Evolutionary conservation across 2,888 invertebrate species (phyloP), one percentile per base, ranked within the genome.

Genomic region (Cybosia mesomella): DNA sequence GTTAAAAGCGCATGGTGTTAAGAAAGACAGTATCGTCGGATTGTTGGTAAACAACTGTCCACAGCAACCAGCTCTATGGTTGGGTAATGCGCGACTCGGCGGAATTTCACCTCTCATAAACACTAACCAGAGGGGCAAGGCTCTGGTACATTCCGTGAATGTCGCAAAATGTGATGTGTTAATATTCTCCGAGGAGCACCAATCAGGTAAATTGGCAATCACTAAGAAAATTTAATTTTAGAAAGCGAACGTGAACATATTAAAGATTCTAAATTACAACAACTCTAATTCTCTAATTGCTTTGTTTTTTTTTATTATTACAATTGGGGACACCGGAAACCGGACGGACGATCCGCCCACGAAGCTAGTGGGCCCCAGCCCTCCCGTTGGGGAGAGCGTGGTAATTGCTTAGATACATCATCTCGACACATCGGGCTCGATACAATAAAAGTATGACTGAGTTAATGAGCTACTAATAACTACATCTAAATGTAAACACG

Each of bases 1-100:
- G 18, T 97, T 98, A 85, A 96, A 97, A 83, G 96, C 95, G 2
- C 97, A 97, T 75, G 98, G 98, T 28, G 97, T 97, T 76, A 96
- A 97, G 78, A 97, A 97, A 83, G 99, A 98, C 0, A 98, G 99
- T 89, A 96, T 97, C 5, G 97, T 99, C 0, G 98, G 98, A 0
- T 92, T 99, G 34, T 96, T 98, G 78, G 96, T 99, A 92, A 98
- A 98, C 90, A 99, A 99, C 91, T 96, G 98, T 55, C 98, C 98
- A 0, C 98, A 99, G 89, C 98, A 97, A 89, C 97, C 99, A 0
- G 98, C 97, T 59, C 96, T 97, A 36, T 99, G 99, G 99, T 94
- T 99, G 74, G 99, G 99, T 0, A 95, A 98, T 66, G 97, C 98
- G 3, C 98, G 99, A 89, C 93, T 98, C 3, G 98, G 98, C 1